Evolutionary conservation across 2,113 vertebrate genomes (phyloP).

Genomic region (Chitala chitala): DNA sequence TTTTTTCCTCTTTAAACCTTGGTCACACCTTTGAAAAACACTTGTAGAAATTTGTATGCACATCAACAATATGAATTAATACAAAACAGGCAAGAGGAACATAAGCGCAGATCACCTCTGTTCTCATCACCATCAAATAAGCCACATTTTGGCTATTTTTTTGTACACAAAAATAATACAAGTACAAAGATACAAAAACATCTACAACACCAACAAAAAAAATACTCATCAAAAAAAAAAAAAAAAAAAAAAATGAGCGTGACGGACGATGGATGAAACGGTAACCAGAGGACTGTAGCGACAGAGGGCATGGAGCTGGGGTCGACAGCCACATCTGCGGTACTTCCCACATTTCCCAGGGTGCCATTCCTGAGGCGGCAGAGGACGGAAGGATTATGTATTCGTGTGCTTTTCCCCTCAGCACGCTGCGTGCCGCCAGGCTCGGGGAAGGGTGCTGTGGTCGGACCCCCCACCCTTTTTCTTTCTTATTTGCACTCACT

Average conservation of each 20-base stretch:
- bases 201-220: slow-evolving; percentile 25
- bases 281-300: slow-evolving; percentile 38
- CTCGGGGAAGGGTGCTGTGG: neutral
- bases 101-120: neutral
- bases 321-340: slow-evolving; percentile 34
- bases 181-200: slow-evolving; percentile 32
- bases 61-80: neutral
- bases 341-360: slow-evolving; percentile 42
- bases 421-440: neutral
- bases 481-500: neutral
- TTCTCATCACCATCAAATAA: slow-evolving; percentile 14
- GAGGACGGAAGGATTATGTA: neutral
- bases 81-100: slow-evolving; percentile 10
- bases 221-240: slow-evolving; percentile 27
- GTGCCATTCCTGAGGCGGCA: slow-evolving; percentile 21
- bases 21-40: slow-evolving; percentile 41
- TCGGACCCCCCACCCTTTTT: neutral
- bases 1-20: neutral
- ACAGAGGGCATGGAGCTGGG: slow-evolving; percentile 34
- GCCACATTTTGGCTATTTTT: slow-evolving; percentile 28
- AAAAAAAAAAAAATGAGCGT: slow-evolving; percentile 35
- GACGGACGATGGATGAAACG: slow-evolving; percentile 40
- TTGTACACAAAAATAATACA: slow-evolving; percentile 40
- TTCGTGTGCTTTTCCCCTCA: neutral
- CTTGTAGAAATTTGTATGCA: slow-evolving; percentile 32